Evolutionary conservation across 2,113 vertebrate species (phyloP).

Genomic region (Cololabis saira): DNA sequence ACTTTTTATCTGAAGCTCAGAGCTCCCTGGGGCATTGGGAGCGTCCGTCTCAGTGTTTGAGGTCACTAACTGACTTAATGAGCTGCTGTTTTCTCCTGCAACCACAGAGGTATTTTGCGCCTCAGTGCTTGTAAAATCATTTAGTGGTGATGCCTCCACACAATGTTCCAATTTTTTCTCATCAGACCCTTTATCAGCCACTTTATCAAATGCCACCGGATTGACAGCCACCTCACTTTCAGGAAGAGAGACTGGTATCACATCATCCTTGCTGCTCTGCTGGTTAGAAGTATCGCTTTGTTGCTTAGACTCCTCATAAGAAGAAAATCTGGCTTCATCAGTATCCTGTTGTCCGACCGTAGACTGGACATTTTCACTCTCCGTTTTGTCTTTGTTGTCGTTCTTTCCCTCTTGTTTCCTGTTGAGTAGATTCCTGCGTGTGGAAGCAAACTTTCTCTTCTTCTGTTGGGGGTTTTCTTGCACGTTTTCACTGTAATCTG

Average conservation of each 20-base stretch:
- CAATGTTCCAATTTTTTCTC: no score
- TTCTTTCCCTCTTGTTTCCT: conserved; percentile 24
- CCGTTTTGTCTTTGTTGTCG: conserved; percentile 2
- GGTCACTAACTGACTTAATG: neutral
- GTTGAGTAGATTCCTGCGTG: conserved; percentile 33
- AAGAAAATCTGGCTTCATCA: neutral
- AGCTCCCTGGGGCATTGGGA: neutral
- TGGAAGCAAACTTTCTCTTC: conserved; percentile 69
- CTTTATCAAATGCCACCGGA: neutral
- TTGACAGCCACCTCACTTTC: conserved; percentile 5
- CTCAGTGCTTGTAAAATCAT: conserved; percentile 13
- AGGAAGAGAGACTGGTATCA: conserved; percentile 1
- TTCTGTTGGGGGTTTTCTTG: conserved; percentile 36
- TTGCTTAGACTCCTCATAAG: no score
- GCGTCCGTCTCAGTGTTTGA: neutral
- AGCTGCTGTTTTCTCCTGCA: neutral
- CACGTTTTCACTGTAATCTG: conserved; percentile 8
- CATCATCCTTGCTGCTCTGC: conserved; percentile 4
- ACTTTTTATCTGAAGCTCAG: conserved; percentile 2
- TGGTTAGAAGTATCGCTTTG: neutral
- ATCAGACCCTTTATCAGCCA: neutral
- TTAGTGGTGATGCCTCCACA: neutral
- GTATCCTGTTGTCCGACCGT: conserved; percentile 17
- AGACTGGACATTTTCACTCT: conserved; percentile 4
- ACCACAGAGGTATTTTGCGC: neutral